Percentiles rank a stretch among this genome's conserved stretches.
phyloP scores from a whole-genome alignment of 2,888 invertebrate species.

The Odontothrips loti region DNA sequence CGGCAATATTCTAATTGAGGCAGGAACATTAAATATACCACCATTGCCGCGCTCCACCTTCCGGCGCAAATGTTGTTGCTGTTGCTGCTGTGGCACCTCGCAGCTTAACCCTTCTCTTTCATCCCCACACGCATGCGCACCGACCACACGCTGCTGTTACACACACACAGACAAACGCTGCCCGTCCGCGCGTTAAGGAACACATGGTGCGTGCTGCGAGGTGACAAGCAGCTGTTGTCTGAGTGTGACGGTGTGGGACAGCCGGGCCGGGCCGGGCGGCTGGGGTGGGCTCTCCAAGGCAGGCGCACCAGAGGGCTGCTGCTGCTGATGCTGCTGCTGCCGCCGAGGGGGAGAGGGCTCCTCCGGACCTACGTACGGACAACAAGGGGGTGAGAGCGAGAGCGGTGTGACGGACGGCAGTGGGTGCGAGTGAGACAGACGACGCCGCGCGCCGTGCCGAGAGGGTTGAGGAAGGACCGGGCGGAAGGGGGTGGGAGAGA shows the following conservation, averaged over 20 bases:
- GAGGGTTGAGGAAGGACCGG: neutral
- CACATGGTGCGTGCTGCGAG: slow-evolving; percentile 5
- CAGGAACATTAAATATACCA: too few relatives aligned
- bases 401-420: too few relatives aligned
- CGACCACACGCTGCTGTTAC: neutral
- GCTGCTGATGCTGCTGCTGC: too few relatives aligned
- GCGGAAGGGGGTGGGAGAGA: neutral
- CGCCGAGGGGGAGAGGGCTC: too few relatives aligned
- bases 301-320: too few relatives aligned
- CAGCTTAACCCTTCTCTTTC: neutral
- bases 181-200: neutral
- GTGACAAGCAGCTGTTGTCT: slow-evolving; percentile 21
- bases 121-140: neutral
- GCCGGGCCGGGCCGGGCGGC: neutral
- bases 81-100: too few relatives aligned
- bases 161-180: neutral
- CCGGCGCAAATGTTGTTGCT: too few relatives aligned
- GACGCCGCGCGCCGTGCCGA: neutral
- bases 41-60: too few relatives aligned
- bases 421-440: too few relatives aligned
- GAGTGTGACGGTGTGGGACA: neutral
- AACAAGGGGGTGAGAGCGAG: too few relatives aligned
- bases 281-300: neutral
- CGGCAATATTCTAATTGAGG: too few relatives aligned
- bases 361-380: too few relatives aligned